Base-by-base conservation (phyloP, 2,797 vertebrate species). In the Salarias fasciatus region DNA sequence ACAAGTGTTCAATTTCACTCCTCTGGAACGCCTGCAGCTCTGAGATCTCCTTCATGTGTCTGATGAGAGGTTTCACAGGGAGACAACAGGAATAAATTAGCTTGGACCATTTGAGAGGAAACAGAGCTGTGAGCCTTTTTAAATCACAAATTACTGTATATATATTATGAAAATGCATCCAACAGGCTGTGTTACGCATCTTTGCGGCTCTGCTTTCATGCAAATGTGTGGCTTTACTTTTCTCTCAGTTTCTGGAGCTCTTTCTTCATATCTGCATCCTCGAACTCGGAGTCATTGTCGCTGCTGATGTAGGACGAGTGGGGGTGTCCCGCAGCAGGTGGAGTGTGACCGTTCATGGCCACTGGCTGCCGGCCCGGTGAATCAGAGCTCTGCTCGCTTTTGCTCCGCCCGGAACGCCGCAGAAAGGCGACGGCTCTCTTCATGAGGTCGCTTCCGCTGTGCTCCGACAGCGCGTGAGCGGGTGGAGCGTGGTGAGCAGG, bases 21-120 rank as follows among this genome's bases (percentile, higher is more conserved):
- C 95, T 95, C 87, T 99, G 98, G 82, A 96, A 95, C 0, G 94
- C 95, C 86, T 99, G 97, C 41, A 99, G 93, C 80, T 99, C 97
- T 0, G 96, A 94, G 73, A 99, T 97, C 92, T 99, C 98, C 66
- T 96, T 96, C 94, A 99, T 95, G 86, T 99, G 98, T 86, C 97
- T 99, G 51, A 12, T 24, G 48, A 71, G 48, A 70, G 59, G 45
- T 55, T 7, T 52, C 3, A 24, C 18, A 53, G n/a, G 6, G 6
- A 41, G 33, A 75, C 11, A 75, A 60, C 12, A 48, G 11, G 46
- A 18, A 41, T 10, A 71, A n/a, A 46, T 51, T 0, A 6, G 24
- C 31, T 47, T 30, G 2, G 29, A 49, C 11, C 0, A 18, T 18
- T 12, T 31, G 8, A 50, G 55, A 47, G 40, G 33, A 18, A 15